Base-by-base conservation (phyloP, 2,888 invertebrate species). In the Calameuta filiformis region DNA sequence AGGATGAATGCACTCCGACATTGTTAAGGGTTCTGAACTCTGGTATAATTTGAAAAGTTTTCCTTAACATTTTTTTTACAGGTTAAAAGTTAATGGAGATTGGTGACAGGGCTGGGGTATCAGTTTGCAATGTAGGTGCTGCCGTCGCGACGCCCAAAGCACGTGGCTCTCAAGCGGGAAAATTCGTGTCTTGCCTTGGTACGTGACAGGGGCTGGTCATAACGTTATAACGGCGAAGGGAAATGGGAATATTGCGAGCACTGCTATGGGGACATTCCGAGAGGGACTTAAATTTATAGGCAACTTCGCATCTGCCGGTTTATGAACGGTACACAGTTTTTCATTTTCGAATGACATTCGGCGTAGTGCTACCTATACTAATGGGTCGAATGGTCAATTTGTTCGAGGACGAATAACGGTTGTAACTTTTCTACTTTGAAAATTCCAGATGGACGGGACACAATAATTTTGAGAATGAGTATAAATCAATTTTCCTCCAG, bases 321-420 rank as follows among this genome's bases (percentile, higher is more conserved):
- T 56, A 56, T 56, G 56, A 23, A 56, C 56, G 56, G 56, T 56
- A 23, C 56, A 56, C 23, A 23, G 23, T 56, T 56, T 56, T 56
- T 56, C 56, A 56, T 56, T 56, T 56, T 56, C 23, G 56, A 56
- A 56, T 23, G 56, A 56, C 56, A 23, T 23, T 56, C 56, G 23
- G 23, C 23, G 6, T 40, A 40, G 6, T 40, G 1, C 23, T 23
- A 2, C 56, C 56, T 56, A 23, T 56, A 56, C 56, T 56, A 56
- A 56, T 56, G 23, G 56, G 56, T 56, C 56, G 56, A 56, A 56
- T 83, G 88, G 87, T 88, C 87, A 88, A 88, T 88, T 88, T 88
- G 87, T 87, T 88, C 87, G 85, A 84, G 83, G 87, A 85, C 87
- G 87, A 86, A 87, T 85, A 84, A 86, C 85, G 82, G 85, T 56